phyloP scores from a whole-genome alignment of 2,113 vertebrate genomes.

The Petroica traversi region DNA sequence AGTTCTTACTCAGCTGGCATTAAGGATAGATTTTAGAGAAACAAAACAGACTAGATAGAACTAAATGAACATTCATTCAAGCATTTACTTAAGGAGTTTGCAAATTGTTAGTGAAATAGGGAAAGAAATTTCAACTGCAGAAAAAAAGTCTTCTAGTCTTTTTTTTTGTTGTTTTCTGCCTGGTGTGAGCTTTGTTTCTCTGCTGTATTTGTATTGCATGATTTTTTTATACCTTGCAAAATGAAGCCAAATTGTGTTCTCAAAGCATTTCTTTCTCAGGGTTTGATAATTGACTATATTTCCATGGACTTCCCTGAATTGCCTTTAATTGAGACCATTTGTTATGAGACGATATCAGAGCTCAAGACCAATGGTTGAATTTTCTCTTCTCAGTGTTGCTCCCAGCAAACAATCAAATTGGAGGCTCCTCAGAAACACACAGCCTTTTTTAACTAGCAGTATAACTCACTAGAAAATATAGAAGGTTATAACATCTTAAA shows the following conservation, averaged over 20 bases:
- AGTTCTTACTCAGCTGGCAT: neutral
- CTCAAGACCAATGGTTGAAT: neutral
- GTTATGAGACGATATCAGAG: conserved; percentile 13
- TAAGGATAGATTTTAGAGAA: neutral
- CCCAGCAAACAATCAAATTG: conserved; percentile 6
- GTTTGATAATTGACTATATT: conserved; percentile 41
- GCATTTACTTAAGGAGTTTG: neutral
- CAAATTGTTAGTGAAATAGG: neutral
- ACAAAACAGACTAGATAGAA: neutral
- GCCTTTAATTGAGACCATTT: conserved; percentile 42
- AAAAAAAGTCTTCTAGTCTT: neutral
- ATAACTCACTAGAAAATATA: conserved; percentile 50
- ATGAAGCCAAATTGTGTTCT: neutral
- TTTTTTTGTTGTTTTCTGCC: neutral
- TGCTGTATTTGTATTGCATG: neutral
- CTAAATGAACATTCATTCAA: neutral
- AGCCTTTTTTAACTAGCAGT: conserved; percentile 36
- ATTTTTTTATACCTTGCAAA: neutral
- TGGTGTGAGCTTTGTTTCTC: neutral
- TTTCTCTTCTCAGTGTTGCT: neutral
- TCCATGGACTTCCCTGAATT: conserved; percentile 27
- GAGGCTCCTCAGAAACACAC: neutral
- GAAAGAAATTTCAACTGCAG: neutral
- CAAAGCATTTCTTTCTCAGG: neutral
- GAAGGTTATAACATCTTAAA: conserved; percentile 58